Evolutionary conservation across 2,797 vertebrate genomes (phyloP).

Genomic region (Coranthus polyacanthus): DNA sequence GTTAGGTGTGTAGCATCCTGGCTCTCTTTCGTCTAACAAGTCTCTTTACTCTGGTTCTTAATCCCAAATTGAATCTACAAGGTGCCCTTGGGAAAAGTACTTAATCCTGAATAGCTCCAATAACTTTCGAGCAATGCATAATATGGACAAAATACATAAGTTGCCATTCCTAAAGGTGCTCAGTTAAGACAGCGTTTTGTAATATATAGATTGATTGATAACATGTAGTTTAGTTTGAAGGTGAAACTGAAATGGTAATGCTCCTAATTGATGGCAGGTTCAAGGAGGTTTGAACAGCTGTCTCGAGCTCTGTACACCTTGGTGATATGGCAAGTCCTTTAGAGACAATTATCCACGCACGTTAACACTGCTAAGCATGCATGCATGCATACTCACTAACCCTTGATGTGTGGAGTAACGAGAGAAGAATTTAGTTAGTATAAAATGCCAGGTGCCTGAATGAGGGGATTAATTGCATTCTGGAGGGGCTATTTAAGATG

Average conservation of each 20-base stretch:
- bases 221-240: slow-evolving; percentile 71
- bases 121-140: slow-evolving; percentile 67
- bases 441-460: slow-evolving; percentile 61
- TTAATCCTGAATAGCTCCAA: slow-evolving; percentile 79
- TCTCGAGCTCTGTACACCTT: slow-evolving; percentile 48
- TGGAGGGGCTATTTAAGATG: slow-evolving; percentile 65
- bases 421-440: slow-evolving; percentile 48
- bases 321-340: slow-evolving; percentile 51
- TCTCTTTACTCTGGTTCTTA: slow-evolving; percentile 78
- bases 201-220: slow-evolving; percentile 70
- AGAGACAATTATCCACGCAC: slow-evolving; percentile 66
- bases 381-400: slow-evolving; percentile 39
- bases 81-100: slow-evolving; percentile 82
- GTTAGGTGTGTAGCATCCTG: slow-evolving; percentile 66
- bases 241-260: slow-evolving; percentile 64
- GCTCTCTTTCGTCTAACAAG: slow-evolving; percentile 68
- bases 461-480: slow-evolving; percentile 74
- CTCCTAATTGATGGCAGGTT: slow-evolving; percentile 72
- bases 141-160: slow-evolving; percentile 64
- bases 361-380: slow-evolving; percentile 64
- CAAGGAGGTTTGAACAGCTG: slow-evolving; percentile 72
- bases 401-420: slow-evolving; percentile 61
- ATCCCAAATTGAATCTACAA: slow-evolving; percentile 86
- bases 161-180: slow-evolving; percentile 54
- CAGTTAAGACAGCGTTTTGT: slow-evolving; percentile 50